Percentiles rank a stretch among this genome's conserved stretches.
Conservation (phyloP, 1,140 invertebrate species). For the Acromyrmex charruanus region DNA sequence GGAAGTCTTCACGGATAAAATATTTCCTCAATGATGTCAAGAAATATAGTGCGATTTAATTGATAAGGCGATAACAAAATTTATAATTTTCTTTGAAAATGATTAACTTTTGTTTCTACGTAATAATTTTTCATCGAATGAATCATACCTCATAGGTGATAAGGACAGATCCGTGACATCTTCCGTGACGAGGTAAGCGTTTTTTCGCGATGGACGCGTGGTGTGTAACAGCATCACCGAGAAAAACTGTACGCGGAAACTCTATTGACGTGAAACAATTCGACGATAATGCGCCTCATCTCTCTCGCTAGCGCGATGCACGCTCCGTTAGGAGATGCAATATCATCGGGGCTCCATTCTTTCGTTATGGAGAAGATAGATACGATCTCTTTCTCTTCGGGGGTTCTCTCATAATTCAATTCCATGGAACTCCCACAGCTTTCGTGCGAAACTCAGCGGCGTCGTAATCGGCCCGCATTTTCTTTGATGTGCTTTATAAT, state of each 20-base stretch:
- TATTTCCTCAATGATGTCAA: background rate
- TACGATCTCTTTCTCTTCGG: constrained; percentile 66
- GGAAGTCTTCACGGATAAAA: background rate
- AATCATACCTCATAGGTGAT: background rate
- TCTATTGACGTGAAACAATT: constrained; percentile 55
- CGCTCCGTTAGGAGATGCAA: constrained; percentile 69
- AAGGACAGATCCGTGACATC: background rate
- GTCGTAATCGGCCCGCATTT: constrained; percentile 66
- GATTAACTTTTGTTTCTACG: background rate
- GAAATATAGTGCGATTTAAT: background rate
- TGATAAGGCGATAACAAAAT: background rate
- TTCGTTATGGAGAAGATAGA: constrained; percentile 67
- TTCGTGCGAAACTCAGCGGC: constrained; percentile 68
- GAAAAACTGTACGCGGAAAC: constrained; percentile 47
- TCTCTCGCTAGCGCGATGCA: constrained; percentile 35
- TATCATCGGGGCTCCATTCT: constrained; percentile 62
- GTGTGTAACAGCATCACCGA: constrained; percentile 32
- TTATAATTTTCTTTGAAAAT: background rate
- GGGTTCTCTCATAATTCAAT: constrained; percentile 77
- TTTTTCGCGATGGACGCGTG: constrained; percentile 27
- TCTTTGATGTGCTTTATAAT: constrained; percentile 50
- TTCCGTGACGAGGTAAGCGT: constrained; percentile 1
- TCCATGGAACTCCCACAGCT: constrained; percentile 68
- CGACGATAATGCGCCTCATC: constrained; percentile 62
- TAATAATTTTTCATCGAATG: background rate